Percentiles rank a stretch among this genome's conserved stretches.
Evolutionary conservation across 1,140 invertebrate genomes (phyloP).

Genomic region (Lucilia cuprina): DNA sequence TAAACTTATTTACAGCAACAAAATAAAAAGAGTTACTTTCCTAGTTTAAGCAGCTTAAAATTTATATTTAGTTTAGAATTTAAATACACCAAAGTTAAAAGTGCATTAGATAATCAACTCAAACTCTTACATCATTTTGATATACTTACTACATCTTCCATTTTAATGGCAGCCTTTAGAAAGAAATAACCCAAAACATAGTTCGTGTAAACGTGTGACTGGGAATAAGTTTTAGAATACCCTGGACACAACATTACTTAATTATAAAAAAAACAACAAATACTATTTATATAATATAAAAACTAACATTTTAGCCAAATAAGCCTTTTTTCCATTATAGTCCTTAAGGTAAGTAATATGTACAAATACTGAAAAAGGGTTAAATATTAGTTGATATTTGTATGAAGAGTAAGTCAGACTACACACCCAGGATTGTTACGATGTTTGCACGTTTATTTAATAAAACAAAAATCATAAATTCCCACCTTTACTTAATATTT

Average conservation of each 20-base stretch:
- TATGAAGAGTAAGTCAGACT: background rate
- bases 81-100: background rate
- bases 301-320: conserved; percentile 23
- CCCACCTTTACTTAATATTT: conserved; percentile 15
- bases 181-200: background rate
- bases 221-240: conserved; percentile 12
- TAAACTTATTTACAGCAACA: background rate
- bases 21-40: background rate
- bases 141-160: background rate
- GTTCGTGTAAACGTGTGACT: background rate
- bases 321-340: background rate
- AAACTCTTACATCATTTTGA: background rate
- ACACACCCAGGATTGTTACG: background rate
- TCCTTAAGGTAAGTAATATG: background rate
- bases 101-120: background rate
- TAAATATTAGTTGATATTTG: background rate
- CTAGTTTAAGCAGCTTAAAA: background rate
- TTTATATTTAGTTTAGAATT: background rate
- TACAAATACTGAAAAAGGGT: background rate
- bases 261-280: conserved; percentile 19
- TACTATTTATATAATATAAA: background rate
- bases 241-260: background rate
- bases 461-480: conserved; percentile 27
- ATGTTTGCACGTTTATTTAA: conserved; percentile 2
- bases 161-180: background rate